phyloP scores from a whole-genome alignment of 2,888 invertebrate species.

The Pterostichus madidus region DNA sequence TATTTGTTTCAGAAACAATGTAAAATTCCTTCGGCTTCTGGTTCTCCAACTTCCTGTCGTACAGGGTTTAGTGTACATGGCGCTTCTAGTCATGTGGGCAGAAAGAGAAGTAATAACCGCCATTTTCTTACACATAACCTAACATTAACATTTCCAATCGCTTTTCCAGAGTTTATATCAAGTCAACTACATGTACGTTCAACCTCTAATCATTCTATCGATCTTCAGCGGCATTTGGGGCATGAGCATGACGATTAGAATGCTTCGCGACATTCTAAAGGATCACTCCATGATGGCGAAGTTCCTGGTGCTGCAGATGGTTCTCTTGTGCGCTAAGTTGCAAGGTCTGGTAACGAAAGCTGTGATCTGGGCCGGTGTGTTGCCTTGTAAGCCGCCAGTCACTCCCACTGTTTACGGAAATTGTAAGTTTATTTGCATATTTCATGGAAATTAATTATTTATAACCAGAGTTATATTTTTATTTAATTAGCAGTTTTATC shows the following conservation, averaged over 20 bases:
- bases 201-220: slow-evolving; percentile 83
- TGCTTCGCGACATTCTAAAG: slow-evolving; percentile 77
- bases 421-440: slow-evolving; percentile 78
- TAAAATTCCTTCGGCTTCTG: slow-evolving; percentile 80
- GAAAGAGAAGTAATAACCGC: slow-evolving; percentile 81
- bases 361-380: slow-evolving; percentile 78
- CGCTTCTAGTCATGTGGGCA: slow-evolving; percentile 81
- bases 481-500: no score
- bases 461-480: no score
- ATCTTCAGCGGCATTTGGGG: slow-evolving; percentile 86
- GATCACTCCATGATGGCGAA: slow-evolving; percentile 77
- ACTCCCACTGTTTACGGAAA: slow-evolving; percentile 84
- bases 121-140: no score
- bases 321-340: slow-evolving; percentile 83
- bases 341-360: slow-evolving; percentile 82
- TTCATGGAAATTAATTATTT: background rate
- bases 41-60: slow-evolving; percentile 86
- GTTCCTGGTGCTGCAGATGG: slow-evolving; percentile 82
- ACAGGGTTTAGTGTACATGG: slow-evolving; percentile 82
- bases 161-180: slow-evolving; percentile 79
- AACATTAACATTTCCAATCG: background rate
- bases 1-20: slow-evolving; percentile 76
- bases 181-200: slow-evolving; percentile 82
- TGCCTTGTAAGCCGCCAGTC: slow-evolving; percentile 83
- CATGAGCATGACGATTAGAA: slow-evolving; percentile 82